Percentiles rank a stretch among this genome's conserved stretches.
Conservation (phyloP, 2,888 invertebrate species). For the Thereva nobilitata region DNA sequence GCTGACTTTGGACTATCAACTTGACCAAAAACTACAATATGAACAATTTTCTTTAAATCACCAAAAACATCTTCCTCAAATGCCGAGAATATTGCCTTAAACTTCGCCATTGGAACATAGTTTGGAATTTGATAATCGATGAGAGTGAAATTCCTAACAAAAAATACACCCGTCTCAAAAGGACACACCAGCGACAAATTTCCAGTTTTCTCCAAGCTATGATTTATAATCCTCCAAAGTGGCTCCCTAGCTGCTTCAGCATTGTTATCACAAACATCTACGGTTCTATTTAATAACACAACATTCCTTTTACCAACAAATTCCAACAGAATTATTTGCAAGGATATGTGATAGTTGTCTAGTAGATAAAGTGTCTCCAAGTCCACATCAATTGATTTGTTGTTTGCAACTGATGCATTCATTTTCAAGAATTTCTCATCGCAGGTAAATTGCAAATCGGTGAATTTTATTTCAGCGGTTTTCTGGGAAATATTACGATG, state of each 20-base stretch:
- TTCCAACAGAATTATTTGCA: constrained; percentile 2
- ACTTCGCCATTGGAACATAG: background rate
- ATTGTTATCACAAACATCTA: background rate
- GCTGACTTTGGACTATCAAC: background rate
- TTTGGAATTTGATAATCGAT: background rate
- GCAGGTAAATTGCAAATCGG: no score
- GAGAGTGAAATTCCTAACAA: constrained; percentile 1
- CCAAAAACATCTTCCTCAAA: constrained; percentile 7
- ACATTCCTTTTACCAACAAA: constrained; percentile 11
- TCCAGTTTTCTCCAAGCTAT: background rate
- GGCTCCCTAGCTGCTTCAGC: background rate
- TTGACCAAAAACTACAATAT: constrained; percentile 1
- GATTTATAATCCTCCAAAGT: constrained; percentile 4
- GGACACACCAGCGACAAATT: background rate
- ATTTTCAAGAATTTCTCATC: background rate
- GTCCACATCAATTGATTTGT: background rate
- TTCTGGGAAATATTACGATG: no score
- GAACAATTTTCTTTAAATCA: constrained; percentile 11
- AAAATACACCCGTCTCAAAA: background rate
- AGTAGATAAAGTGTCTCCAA: constrained; percentile 7
- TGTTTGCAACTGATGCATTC: background rate
- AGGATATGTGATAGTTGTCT: background rate
- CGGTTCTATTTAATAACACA: background rate
- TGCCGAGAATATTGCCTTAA: background rate
- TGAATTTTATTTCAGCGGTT: no score